Conservation (phyloP, 2,797 vertebrate genomes). For the Hippoglossus hippoglossus region DNA sequence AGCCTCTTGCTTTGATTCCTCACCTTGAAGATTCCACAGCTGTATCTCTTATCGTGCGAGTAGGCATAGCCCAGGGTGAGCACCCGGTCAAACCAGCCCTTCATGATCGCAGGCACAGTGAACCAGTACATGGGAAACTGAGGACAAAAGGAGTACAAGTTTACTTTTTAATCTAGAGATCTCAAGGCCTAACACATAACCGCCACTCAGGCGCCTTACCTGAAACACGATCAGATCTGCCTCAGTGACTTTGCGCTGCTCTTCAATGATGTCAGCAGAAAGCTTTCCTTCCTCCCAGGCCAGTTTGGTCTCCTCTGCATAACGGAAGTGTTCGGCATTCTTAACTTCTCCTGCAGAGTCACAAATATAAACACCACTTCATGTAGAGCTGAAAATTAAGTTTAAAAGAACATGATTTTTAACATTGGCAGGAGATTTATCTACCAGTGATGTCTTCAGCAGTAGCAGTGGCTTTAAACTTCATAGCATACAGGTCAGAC, state of each 20-base stretch:
- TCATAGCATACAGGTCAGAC: conserved; percentile 89
- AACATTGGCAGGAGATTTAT: neutral
- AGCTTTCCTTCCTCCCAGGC: conserved; percentile 84
- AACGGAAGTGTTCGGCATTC: conserved; percentile 81
- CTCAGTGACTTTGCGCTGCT: conserved; percentile 88
- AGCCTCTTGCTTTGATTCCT: neutral
- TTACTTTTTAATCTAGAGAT: neutral
- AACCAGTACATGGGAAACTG: conserved; percentile 94
- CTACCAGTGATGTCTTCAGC: conserved; percentile 85
- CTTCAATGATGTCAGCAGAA: conserved; percentile 82
- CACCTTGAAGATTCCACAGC: conserved; percentile 87
- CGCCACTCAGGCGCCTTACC: conserved; percentile 59
- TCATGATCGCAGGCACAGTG: conserved; percentile 89
- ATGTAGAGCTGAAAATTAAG: neutral
- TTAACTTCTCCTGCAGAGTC: conserved; percentile 75
- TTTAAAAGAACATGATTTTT: too few species aligned
- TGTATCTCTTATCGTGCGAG: conserved; percentile 78
- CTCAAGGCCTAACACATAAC: too few species aligned
- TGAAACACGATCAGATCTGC: conserved; percentile 90
- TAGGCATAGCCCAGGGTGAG: conserved; percentile 88
- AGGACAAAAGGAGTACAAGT: neutral
- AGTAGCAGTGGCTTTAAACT: conserved; percentile 88
- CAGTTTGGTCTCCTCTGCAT: conserved; percentile 79
- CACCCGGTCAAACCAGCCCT: conserved; percentile 91
- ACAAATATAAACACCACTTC: neutral